These are phyloP conservation scores for Anseranas semipalmata DNA, from an alignment of 2,113 vertebrate species.

Conservation along the genomic window DNA sequence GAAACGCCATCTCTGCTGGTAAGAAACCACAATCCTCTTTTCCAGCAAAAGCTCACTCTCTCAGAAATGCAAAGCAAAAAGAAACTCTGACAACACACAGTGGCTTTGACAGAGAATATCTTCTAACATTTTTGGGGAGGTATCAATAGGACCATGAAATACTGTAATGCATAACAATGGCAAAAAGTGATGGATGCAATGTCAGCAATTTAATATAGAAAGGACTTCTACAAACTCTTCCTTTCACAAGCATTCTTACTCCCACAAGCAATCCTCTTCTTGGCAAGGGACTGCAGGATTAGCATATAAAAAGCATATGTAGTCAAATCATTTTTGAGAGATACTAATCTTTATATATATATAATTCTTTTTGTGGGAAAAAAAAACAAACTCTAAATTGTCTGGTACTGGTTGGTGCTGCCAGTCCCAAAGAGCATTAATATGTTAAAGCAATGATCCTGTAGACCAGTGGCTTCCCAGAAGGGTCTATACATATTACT, in stretches of 20 bases:
- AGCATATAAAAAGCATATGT: neutral
- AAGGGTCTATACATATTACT: neutral
- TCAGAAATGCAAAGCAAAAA: neutral
- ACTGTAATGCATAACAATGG: neutral
- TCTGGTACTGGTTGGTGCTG: slow-evolving; percentile 9
- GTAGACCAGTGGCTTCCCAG: slow-evolving; percentile 6
- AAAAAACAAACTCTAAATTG: slow-evolving; percentile 12
- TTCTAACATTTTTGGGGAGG: neutral
- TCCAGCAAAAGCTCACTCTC: neutral
- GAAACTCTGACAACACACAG: neutral
- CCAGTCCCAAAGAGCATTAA: slow-evolving; percentile 6
- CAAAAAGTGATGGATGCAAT: neutral
- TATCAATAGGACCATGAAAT: neutral
- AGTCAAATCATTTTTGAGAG: neutral
- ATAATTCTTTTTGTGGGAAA: neutral
- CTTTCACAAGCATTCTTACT: slow-evolving; percentile 36
- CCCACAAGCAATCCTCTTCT: neutral
- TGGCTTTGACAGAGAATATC: neutral
- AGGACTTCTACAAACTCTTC: slow-evolving; percentile 14
- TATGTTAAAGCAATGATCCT: slow-evolving; percentile 33
- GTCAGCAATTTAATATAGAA: neutral
- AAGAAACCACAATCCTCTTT: neutral
- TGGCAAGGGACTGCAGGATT: neutral
- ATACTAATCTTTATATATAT: neutral
- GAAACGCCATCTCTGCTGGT: neutral